These are phyloP conservation scores for Rhegmatorhina hoffmannsi DNA, from an alignment of 2,113 vertebrate species.

Conservation along the genomic window DNA sequence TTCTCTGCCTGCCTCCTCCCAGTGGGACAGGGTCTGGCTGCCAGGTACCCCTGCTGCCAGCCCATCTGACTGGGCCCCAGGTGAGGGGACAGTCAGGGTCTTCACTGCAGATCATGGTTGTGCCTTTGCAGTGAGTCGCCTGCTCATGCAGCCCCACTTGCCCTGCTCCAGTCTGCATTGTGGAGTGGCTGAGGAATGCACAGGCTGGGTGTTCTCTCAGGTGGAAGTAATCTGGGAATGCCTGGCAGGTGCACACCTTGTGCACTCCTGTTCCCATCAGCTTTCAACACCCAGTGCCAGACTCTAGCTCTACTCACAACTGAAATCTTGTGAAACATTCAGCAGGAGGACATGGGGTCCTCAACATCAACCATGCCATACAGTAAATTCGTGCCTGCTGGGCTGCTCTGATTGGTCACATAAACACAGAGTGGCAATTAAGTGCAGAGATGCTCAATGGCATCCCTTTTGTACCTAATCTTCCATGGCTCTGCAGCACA, in stretches of 20 bases:
- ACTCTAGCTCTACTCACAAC: not conserved
- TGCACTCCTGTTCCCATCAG: not conserved
- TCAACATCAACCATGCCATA: not conserved
- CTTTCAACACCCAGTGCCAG: not conserved
- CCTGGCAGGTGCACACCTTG: not conserved
- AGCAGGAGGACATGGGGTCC: accelerated
- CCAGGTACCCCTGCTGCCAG: not conserved
- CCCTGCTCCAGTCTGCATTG: too few relatives aligned
- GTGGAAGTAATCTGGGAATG: not conserved
- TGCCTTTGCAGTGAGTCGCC: not conserved
- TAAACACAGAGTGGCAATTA: not conserved
- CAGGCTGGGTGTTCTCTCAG: not conserved
- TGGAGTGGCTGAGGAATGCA: accelerated
- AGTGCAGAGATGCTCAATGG: not conserved
- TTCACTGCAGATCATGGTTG: not conserved
- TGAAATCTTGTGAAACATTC: not conserved
- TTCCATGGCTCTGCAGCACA: not conserved
- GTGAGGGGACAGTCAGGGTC: accelerated
- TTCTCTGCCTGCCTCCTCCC: not conserved
- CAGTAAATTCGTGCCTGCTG: accelerated
- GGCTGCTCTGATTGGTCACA: not conserved
- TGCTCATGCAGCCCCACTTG: not conserved
- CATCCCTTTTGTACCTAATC: not conserved
- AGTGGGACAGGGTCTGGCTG: not conserved
- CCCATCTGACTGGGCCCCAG: accelerated